Percentiles rank a stretch among this genome's conserved stretches.
These are phyloP conservation scores for Willowsia nigromaculata DNA, from an alignment of 2,888 invertebrate species.

Conservation along the genomic window DNA sequence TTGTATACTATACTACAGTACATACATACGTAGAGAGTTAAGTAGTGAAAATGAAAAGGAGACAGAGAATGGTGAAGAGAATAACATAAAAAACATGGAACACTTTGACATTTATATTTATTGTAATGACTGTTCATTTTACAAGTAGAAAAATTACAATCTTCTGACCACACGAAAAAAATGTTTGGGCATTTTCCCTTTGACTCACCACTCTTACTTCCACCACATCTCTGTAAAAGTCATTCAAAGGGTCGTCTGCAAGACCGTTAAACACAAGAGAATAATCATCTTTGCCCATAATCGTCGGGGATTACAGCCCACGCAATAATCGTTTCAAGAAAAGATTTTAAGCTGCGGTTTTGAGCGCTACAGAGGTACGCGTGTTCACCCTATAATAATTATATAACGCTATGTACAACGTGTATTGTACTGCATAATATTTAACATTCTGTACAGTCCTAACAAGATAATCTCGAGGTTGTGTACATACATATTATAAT, in stretches of 20 bases:
- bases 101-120: constrained; percentile 67
- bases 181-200: neutral
- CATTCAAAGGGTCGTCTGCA: constrained; percentile 32
- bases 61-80: neutral
- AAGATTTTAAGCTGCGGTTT: neutral
- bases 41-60: neutral
- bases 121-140: constrained; percentile 64
- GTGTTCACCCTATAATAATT: too few species aligned
- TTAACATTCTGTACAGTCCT: neutral
- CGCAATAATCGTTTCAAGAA: constrained; percentile 46
- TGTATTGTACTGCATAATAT: neutral
- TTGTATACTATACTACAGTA: too few species aligned
- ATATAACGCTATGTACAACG: neutral
- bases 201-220: neutral
- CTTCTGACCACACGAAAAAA: neutral
- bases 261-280: constrained; percentile 41
- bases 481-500: neutral
- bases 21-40: neutral
- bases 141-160: constrained; percentile 29
- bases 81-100: constrained; percentile 20
- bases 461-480: neutral
- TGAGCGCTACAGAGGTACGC: neutral
- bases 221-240: neutral
- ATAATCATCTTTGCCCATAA: constrained; percentile 64
- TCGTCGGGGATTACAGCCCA: constrained; percentile 51